Base-by-base conservation (phyloP, 1,140 invertebrate genomes). In the Drosophila truncata region DNA sequence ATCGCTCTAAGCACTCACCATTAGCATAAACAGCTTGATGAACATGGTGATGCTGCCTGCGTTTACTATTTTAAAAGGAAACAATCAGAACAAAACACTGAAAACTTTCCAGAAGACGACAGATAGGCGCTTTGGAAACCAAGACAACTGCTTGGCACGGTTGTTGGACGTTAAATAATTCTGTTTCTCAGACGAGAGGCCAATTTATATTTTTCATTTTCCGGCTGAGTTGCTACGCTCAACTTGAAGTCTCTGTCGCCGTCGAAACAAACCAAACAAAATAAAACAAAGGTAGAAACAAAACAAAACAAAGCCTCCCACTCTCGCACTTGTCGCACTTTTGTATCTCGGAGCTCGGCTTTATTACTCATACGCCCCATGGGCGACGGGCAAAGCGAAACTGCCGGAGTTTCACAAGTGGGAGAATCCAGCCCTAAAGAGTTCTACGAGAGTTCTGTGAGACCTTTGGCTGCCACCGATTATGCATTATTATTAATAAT, bases 171-270 rank as follows among this genome's bases (percentile, higher is more conserved):
- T 88, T 84, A 91, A 91, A 91, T 91, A 91, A 91, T 88, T 91
- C 88, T 83, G 83, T 82, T 91, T 91, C 91, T 76, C 90, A 91
- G 65, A 64, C 77, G 64, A 58, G 75, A 64, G 74, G 78, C 87
- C 90, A 91, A 91, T 91, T 91, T 91, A 91, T 91, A 91, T 91
- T 91, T 91, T 91, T 91, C 85, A 91, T 91, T 91, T 91, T 91
- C 85, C 90, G 86, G 85, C 84, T 91, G 90, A 91, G 90, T 91
- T 91, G 74, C 73, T 83, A 64, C 80, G 77, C 70, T 86, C 63
- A 81, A 86, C 70, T 78, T 72, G 46, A 65, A 81, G 78, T 47
- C 62, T 64, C 64, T 61, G 66, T 58, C 71, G 57, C 58, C 69
- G 69, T 78, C 49, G 67, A 71, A 77, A 72, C 85, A 88, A 82